These are phyloP conservation scores for Phrixothrix hirtus DNA, from an alignment of 2,888 invertebrate genomes.

Conservation along the genomic window DNA sequence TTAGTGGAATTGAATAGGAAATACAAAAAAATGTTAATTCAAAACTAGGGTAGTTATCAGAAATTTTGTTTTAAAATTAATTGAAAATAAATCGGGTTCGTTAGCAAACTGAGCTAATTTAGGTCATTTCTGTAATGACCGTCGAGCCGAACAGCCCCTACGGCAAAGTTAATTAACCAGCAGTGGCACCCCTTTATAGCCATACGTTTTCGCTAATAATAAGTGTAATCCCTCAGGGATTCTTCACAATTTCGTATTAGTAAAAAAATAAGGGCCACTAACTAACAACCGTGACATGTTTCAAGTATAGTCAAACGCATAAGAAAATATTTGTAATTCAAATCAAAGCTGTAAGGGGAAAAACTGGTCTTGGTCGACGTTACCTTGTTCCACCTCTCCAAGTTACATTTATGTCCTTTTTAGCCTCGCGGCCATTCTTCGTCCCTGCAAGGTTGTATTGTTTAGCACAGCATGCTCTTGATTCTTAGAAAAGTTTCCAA, in stretches of 20 bases:
- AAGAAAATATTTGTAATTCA: conserved; percentile 31
- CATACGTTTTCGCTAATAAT: conserved; percentile 33
- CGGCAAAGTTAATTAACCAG: conserved; percentile 45
- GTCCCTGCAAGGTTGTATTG: conserved; percentile 41
- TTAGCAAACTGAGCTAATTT: conserved; percentile 42
- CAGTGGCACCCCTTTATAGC: conserved; percentile 32
- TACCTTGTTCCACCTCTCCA: conserved; percentile 25
- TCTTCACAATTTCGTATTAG: too few relatives aligned
- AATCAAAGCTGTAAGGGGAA: conserved; percentile 18
- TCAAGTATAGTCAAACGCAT: conserved; percentile 11
- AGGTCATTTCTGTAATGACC: conserved; percentile 48
- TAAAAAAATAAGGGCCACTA: too few relatives aligned
- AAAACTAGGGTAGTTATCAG: too few relatives aligned
- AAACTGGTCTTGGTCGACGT: conserved; percentile 25
- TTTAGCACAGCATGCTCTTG: conserved; percentile 36
- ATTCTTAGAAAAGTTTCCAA: conserved; percentile 28
- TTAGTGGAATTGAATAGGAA: too few relatives aligned
- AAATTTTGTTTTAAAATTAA: conserved; percentile 33
- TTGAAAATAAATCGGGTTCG: conserved; percentile 45
- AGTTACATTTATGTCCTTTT: conserved; percentile 25
- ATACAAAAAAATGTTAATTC: too few relatives aligned
- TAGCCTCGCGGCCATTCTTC: conserved; percentile 28
- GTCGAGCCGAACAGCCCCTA: conserved; percentile 35
- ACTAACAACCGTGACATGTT: neutral
- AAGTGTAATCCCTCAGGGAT: conserved; percentile 12